These are phyloP conservation scores for Yponomeuta evonymella DNA, from an alignment of 2,888 invertebrate species.

Conservation along the genomic window DNA sequence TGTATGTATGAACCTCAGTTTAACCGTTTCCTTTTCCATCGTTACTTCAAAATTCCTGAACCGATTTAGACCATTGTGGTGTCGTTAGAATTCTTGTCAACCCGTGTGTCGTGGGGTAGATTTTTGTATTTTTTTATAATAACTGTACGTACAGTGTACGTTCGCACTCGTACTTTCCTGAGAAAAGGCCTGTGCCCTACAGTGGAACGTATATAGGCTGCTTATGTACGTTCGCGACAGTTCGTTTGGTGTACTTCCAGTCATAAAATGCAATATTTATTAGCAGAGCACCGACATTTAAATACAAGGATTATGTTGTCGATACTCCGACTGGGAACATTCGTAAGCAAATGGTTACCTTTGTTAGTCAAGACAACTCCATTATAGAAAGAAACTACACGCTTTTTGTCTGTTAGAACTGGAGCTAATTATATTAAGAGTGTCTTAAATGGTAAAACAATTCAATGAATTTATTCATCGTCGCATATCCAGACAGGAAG, in stretches of 20 bases:
- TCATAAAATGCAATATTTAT: not conserved
- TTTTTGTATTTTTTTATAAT: no score
- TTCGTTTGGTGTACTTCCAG: not conserved
- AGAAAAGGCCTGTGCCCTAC: no score
- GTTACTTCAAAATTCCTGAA: no score
- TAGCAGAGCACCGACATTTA: not conserved
- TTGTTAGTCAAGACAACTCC: conserved; percentile 10
- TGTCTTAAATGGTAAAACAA: not conserved
- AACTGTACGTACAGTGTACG: no score
- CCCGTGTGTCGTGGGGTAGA: no score
- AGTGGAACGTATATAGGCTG: no score
- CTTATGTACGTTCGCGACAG: no score
- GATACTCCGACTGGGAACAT: not conserved
- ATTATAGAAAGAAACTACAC: conserved; percentile 5
- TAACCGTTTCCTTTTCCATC: no score
- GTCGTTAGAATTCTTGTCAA: no score
- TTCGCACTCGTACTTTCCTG: no score
- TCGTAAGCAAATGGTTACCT: not conserved
- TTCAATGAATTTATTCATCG: not conserved
- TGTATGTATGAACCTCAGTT: no score
- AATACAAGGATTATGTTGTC: not conserved
- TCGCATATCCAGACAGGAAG: not conserved
- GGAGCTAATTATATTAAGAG: not conserved
- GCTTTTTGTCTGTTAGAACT: not conserved
- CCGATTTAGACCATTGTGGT: no score